Evolutionary conservation across 2,888 invertebrate genomes (phyloP).

Genomic region (Mesochorus sp.): DNA sequence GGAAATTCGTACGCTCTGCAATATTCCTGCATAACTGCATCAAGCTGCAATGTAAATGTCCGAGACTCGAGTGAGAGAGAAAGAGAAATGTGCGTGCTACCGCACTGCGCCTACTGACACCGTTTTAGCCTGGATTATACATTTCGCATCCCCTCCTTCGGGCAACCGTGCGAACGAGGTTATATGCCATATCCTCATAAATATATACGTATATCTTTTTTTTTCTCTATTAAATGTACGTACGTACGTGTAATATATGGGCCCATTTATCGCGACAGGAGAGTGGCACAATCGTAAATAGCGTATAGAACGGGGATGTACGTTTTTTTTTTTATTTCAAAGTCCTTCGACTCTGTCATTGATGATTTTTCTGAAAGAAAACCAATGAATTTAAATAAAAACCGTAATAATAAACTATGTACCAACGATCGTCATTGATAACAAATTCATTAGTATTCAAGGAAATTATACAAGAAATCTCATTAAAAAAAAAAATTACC

Average conservation of each 20-base stretch:
- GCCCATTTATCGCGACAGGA: conserved; percentile 50
- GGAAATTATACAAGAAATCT: too few relatives aligned
- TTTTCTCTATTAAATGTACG: conserved; percentile 33
- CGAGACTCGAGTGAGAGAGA: conserved; percentile 34
- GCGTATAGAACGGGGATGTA: neutral
- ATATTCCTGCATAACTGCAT: conserved; percentile 48
- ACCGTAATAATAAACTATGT: too few relatives aligned
- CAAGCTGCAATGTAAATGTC: conserved; percentile 61
- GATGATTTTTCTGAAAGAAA: neutral
- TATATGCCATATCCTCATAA: neutral
- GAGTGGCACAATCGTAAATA: conserved; percentile 53
- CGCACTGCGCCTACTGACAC: conserved; percentile 70
- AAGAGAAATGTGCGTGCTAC: conserved; percentile 70
- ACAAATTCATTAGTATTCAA: too few relatives aligned
- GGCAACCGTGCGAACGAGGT: conserved; percentile 44
- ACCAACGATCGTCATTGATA: too few relatives aligned
- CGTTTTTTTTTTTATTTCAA: conserved; percentile 14
- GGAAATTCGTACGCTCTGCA: conserved; percentile 21
- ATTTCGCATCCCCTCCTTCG: conserved; percentile 28
- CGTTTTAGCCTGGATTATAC: conserved; percentile 61
- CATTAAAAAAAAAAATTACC: too few relatives aligned
- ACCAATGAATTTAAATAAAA: neutral
- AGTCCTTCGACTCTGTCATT: conserved; percentile 14
- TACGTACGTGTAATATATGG: conserved; percentile 24
- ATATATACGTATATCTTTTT: neutral